Evolutionary conservation across 2,113 vertebrate species (phyloP).

Genomic region (Mesembrinibis cayennensis): DNA sequence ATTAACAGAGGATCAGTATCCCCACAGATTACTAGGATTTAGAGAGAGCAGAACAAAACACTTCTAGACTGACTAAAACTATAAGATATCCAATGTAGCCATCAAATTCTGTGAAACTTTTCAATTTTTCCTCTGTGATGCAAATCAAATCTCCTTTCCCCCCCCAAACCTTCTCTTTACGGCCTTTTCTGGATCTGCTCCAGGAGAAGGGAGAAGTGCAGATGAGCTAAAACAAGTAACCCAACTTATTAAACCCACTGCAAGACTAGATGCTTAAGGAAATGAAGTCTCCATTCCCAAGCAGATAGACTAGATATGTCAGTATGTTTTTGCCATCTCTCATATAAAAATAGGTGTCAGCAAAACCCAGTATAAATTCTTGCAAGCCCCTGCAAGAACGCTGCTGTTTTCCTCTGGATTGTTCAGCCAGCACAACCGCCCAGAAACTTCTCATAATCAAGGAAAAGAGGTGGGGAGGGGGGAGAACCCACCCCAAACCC

Average conservation of each 20-base stretch:
- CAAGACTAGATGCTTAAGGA: background rate
- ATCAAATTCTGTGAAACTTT: background rate
- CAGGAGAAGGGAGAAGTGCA: background rate
- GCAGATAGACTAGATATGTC: conserved; percentile 8
- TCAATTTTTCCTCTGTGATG: background rate
- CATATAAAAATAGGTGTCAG: conserved; percentile 25
- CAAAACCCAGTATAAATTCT: conserved; percentile 7
- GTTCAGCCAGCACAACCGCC: background rate
- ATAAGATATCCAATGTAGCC: background rate
- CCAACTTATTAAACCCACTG: background rate
- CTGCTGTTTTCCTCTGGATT: background rate
- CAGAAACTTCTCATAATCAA: background rate
- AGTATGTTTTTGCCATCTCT: conserved; percentile 3
- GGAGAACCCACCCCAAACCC: background rate
- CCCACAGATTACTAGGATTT: background rate
- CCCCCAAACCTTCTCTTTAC: background rate
- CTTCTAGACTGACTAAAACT: background rate
- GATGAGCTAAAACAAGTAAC: conserved; percentile 16
- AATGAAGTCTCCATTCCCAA: background rate
- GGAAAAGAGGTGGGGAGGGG: background rate
- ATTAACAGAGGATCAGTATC: background rate
- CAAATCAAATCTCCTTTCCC: background rate
- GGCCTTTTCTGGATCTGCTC: background rate
- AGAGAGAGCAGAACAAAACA: background rate
- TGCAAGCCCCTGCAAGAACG: conserved; percentile 33